Evolutionary conservation across 2,888 invertebrate species (phyloP).

Genomic region (Hirtodrosophila trivittata): DNA sequence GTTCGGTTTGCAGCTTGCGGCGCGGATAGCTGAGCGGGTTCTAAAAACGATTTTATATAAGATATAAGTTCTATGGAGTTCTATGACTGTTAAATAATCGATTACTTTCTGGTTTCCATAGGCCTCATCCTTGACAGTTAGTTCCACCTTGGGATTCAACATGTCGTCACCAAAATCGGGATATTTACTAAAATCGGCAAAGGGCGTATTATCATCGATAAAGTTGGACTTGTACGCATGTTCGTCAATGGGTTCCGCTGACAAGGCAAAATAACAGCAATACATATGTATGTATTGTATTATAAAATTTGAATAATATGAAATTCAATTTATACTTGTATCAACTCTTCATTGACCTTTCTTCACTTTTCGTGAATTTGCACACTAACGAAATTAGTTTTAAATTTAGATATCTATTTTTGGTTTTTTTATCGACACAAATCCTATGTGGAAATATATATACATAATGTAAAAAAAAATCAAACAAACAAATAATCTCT

Average conservation of each 20-base stretch:
- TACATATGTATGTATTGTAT: neutral
- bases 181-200: constrained; percentile 70
- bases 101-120: constrained; percentile 58
- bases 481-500: constrained; percentile 7
- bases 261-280: constrained; percentile 7
- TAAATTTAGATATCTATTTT: constrained; percentile 54
- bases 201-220: constrained; percentile 72
- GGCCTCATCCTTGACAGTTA: constrained; percentile 62
- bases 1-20: constrained; percentile 79
- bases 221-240: constrained; percentile 66
- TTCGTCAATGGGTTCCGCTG: constrained; percentile 73
- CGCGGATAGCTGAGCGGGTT: constrained; percentile 74
- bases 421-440: constrained; percentile 27
- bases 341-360: constrained; percentile 20
- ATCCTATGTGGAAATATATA: constrained; percentile 28
- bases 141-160: constrained; percentile 67
- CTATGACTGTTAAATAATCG: neutral
- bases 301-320: constrained; percentile 3
- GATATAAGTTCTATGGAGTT: too few relatives aligned
- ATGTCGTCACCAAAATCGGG: constrained; percentile 58
- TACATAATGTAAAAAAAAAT: constrained; percentile 17
- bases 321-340: constrained; percentile 1
- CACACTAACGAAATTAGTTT: constrained; percentile 33
- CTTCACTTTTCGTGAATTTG: constrained; percentile 28
- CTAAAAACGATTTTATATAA: constrained; percentile 44